phyloP scores from a whole-genome alignment of 2,888 invertebrate species.

The Eupithecia subfuscata region DNA sequence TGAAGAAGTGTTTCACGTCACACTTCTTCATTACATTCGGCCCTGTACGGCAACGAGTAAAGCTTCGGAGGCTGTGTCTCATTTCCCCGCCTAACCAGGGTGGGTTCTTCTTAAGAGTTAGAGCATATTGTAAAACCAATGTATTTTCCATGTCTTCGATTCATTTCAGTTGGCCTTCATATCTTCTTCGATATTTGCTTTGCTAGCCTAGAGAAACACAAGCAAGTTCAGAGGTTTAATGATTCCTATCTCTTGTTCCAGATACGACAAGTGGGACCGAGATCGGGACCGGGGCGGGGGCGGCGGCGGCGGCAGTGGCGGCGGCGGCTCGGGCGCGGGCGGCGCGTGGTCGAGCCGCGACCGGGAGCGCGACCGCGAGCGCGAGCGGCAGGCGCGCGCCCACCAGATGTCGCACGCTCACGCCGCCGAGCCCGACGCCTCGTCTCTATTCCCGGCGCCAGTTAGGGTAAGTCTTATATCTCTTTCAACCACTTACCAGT shows the following conservation, averaged over 20 bases:
- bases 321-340: conserved; percentile 51
- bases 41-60: not conserved
- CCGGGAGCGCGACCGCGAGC: conserved; percentile 87
- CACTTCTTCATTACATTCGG: not conserved
- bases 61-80: too few relatives aligned
- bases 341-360: conserved; percentile 77
- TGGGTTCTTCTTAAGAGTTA: not conserved
- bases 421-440: conserved; percentile 84
- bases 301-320: conserved; percentile 54
- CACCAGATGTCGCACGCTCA: conserved; percentile 88
- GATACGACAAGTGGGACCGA: conserved; percentile 83
- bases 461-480: conserved; percentile 82
- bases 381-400: conserved; percentile 90
- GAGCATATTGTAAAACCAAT: not conserved
- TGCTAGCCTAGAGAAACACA: not conserved
- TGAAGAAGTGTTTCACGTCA: not conserved
- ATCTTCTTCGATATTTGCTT: not conserved
- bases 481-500: not conserved
- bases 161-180: not conserved
- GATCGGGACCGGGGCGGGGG: conserved; percentile 72
- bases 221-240: not conserved
- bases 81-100: not conserved
- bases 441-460: conserved; percentile 86
- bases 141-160: not conserved
- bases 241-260: conserved; percentile 51